These are phyloP conservation scores for Apteryx mantelli DNA, from an alignment of 2,113 vertebrate species.

Conservation along the genomic window DNA sequence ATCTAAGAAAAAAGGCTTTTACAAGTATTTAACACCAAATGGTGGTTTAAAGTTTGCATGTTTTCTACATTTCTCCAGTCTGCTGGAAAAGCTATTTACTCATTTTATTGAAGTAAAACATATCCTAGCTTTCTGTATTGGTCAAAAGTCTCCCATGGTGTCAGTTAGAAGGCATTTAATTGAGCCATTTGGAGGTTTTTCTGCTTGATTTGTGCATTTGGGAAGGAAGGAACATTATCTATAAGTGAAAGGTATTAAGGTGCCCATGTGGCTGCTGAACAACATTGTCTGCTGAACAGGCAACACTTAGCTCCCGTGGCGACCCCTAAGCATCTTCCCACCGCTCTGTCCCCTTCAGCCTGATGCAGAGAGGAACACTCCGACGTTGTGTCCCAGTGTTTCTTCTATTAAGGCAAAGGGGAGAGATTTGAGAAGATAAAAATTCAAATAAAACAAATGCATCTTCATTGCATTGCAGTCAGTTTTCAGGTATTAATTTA, in stretches of 20 bases:
- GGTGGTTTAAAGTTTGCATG: slow-evolving; percentile 19
- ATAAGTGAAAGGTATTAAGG: neutral
- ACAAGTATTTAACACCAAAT: slow-evolving; percentile 52
- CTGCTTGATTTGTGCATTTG: neutral
- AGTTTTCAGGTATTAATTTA: neutral
- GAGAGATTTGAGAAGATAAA: rapidly evolving
- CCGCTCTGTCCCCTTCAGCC: neutral
- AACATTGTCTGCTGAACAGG: neutral
- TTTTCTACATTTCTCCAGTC: slow-evolving; percentile 9
- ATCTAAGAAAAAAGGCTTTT: slow-evolving; percentile 45
- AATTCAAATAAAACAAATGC: neutral
- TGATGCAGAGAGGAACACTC: rapidly evolving
- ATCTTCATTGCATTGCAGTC: neutral
- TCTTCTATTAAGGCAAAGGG: neutral
- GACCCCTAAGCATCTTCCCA: neutral
- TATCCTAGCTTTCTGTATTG: neutral
- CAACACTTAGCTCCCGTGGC: rapidly evolving
- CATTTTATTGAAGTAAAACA: neutral
- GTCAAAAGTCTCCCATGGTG: neutral
- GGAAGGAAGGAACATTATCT: neutral
- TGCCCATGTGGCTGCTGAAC: neutral
- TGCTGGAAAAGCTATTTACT: slow-evolving; percentile 13
- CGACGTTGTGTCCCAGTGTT: rapidly evolving
- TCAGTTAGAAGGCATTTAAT: neutral
- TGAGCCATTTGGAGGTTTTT: neutral